These are phyloP conservation scores for Brachionus sp. DNA, from an alignment of 1,140 invertebrate species.

Conservation along the genomic window DNA sequence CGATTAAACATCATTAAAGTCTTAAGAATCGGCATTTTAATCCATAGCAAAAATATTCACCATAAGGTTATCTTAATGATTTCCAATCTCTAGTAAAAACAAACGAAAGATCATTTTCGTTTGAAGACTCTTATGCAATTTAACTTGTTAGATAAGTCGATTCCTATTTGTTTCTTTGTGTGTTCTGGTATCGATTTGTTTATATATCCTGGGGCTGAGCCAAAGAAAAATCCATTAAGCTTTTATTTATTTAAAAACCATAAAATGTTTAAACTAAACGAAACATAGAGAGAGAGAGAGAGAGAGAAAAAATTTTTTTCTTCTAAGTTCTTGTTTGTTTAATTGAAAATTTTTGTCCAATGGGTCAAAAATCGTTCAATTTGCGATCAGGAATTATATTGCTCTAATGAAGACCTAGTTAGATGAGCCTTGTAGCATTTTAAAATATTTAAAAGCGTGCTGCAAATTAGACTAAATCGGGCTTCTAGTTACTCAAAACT, in stretches of 20 bases:
- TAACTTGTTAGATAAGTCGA: slow-evolving; percentile 25
- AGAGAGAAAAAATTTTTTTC: not conserved
- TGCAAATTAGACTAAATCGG: not conserved
- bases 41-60: not conserved
- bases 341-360: not conserved
- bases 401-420: not conserved
- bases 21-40: slow-evolving; percentile 24
- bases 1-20: slow-evolving; percentile 18
- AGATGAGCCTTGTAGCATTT: not conserved
- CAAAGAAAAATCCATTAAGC: slow-evolving; percentile 30
- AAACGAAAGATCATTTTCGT: slow-evolving; percentile 7
- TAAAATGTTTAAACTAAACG: not conserved
- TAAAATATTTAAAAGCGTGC: slow-evolving; percentile 4
- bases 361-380: not conserved
- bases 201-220: not conserved
- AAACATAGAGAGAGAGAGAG: not conserved
- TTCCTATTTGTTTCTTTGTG: not conserved
- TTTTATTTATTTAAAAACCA: slow-evolving; percentile 34
- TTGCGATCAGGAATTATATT: not conserved
- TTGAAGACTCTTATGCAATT: slow-evolving; percentile 25
- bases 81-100: slow-evolving; percentile 31
- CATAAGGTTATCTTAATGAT: slow-evolving; percentile 37
- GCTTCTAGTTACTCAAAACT: not conserved
- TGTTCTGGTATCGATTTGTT: not conserved
- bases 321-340: not conserved